A percentile compares a stretch with the other conserved stretches of the same genome.
Conservation (phyloP, 2,888 invertebrate genomes). For the Lochmaea capreae region DNA sequence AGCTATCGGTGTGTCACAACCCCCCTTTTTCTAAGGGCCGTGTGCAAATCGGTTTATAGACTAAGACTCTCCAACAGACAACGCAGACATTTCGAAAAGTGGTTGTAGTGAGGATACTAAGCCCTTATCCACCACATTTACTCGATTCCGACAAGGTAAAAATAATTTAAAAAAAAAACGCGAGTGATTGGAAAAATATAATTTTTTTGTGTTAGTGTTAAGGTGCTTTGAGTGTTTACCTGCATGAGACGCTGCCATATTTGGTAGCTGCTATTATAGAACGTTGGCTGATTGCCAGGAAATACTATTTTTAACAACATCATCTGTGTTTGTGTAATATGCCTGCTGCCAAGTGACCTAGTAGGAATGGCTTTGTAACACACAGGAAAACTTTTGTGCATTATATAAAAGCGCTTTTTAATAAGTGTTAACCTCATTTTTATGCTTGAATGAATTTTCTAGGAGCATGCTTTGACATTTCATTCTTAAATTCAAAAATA, state of each 20-base stretch:
- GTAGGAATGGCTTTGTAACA: too few relatives aligned
- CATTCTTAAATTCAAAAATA: neutral
- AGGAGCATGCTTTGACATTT: neutral
- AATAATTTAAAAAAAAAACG: slow-evolving; percentile 44
- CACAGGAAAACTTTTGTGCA: slow-evolving; percentile 37
- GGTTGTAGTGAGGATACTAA: slow-evolving; percentile 70
- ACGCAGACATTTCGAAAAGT: slow-evolving; percentile 71
- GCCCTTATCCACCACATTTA: slow-evolving; percentile 59
- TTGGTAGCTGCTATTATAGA: slow-evolving; percentile 53
- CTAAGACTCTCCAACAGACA: slow-evolving; percentile 68
- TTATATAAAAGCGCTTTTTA: slow-evolving; percentile 11
- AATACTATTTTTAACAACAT: slow-evolving; percentile 65
- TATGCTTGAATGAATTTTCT: neutral
- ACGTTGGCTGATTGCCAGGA: slow-evolving; percentile 55
- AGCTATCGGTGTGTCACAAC: slow-evolving; percentile 50
- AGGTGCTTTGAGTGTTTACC: slow-evolving; percentile 36
- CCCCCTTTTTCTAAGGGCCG: slow-evolving; percentile 66
- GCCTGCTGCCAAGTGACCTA: slow-evolving; percentile 62
- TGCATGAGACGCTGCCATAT: slow-evolving; percentile 52
- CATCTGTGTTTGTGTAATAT: slow-evolving; percentile 54
- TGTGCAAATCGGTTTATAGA: slow-evolving; percentile 73
- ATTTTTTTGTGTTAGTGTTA: slow-evolving; percentile 34
- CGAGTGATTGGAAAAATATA: slow-evolving; percentile 43
- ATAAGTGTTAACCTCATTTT: neutral
- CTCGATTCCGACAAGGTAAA: slow-evolving; percentile 65